These are phyloP conservation scores for Lydus trimaculatus DNA, from an alignment of 2,888 invertebrate species.

Conservation along the genomic window DNA sequence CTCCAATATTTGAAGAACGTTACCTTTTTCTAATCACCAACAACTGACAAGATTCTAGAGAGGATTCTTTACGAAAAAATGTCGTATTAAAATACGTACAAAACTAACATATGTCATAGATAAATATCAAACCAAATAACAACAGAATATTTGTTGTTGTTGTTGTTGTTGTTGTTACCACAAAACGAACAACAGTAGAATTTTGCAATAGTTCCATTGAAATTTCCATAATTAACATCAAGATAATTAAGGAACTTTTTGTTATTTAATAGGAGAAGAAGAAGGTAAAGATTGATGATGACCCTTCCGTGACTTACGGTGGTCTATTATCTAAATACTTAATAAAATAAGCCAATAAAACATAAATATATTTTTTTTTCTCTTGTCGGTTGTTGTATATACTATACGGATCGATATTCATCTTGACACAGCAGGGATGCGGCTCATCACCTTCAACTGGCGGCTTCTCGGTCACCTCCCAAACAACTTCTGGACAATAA, in stretches of 20 bases:
- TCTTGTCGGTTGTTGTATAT: constrained; percentile 18
- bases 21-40: neutral
- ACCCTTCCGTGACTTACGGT: constrained; percentile 13
- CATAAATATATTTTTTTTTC: constrained; percentile 21
- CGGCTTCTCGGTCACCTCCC: constrained; percentile 46
- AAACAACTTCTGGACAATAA: constrained; percentile 44
- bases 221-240: neutral
- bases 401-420: constrained; percentile 38
- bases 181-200: neutral
- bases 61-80: neutral
- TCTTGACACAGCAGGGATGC: constrained; percentile 46
- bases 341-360: constrained; percentile 27
- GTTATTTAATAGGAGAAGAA: neutral
- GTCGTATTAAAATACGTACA: neutral
- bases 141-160: neutral
- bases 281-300: neutral
- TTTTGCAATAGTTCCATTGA: neutral
- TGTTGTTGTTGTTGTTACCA: neutral
- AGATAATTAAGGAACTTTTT: neutral
- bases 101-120: neutral
- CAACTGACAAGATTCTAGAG: constrained; percentile 2
- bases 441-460: constrained; percentile 47
- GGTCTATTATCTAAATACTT: constrained; percentile 22
- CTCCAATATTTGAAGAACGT: constrained; percentile 1
- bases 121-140: neutral